Evolutionary conservation across 1,140 invertebrate genomes (phyloP).

Genomic region (Cherax quadricarinatus): DNA sequence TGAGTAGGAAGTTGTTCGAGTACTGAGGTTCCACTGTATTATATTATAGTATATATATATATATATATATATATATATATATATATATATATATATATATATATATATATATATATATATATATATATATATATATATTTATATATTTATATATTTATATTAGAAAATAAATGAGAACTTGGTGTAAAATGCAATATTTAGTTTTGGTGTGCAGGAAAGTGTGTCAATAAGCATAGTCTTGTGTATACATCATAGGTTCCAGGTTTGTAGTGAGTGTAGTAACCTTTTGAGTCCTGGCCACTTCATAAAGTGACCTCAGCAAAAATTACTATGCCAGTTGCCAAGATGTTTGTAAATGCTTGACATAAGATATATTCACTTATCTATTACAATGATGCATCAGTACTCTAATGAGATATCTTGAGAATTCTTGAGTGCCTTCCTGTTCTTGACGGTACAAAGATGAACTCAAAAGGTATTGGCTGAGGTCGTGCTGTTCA

Average conservation of each 20-base stretch:
- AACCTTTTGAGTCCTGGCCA: not conserved
- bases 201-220: too few species aligned
- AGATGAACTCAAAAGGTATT: not conserved
- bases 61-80: too few species aligned
- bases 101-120: too few species aligned
- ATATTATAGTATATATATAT: too few species aligned
- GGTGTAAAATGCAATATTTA: too few species aligned
- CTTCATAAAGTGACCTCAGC: not conserved
- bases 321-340: not conserved
- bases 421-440: slow-evolving; percentile 9
- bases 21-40: too few species aligned
- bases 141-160: too few species aligned
- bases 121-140: too few species aligned
- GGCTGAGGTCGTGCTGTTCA: not conserved
- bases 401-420: not conserved
- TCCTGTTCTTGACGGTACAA: not conserved
- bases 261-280: not conserved
- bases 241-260: not conserved
- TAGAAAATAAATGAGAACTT: too few species aligned
- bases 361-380: not conserved
- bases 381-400: not conserved
- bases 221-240: not conserved
- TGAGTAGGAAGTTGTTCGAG: too few species aligned
- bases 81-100: too few species aligned
- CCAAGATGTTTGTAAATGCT: not conserved